Evolutionary conservation across 2,113 vertebrate species (phyloP), one percentile per base, ranked within the genome.

Genomic region (Oplegnathus fasciatus): DNA sequence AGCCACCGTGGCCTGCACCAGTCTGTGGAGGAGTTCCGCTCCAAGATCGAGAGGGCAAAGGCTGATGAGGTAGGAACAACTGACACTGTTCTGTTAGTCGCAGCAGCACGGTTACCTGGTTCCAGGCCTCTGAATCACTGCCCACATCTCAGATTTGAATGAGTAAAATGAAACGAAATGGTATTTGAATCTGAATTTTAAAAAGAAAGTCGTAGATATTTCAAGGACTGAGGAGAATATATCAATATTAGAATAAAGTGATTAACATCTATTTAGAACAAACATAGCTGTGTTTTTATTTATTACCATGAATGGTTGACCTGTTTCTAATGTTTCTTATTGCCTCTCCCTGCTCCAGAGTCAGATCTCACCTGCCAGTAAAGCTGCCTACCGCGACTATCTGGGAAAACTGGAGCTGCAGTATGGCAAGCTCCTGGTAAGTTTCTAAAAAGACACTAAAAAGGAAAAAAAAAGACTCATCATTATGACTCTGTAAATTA

Each of bases 1-100:
- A 96, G 96, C 89, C 98, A 99, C 89, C 97, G 98, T 0, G 97
- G 98, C 50, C 96, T 99, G 61, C 97, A 99, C 92, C 96, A 97
- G 70, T 97, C 96, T 24, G 91, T 99, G 1, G 97, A 99, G 86
- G 98, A 99, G 84, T 99, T 99, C 91, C 95, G 96, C 1, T 87
- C 96, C 89, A 99, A 99, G 95, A 97, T 99, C 0, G 97, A 98
- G 71, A 94, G 98, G n/a, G 98, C 98, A 0, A 96, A 96, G 1
- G 92, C 95, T 0, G 98, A 98, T 0, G 97, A 98, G 97, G 98
- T 97, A 73, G 18, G 15, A 24, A 48, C 26, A 28, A 32, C 2
- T 10, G 44, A 34, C 50, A 46, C 5, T n/a, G n/a, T n/a, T n/a
- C n/a, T n/a, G n/a, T n/a, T n/a, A n/a, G n/a, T n/a, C n/a, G n/a